Base-by-base conservation (phyloP, 2,113 vertebrate genomes). In the Columba livia region DNA sequence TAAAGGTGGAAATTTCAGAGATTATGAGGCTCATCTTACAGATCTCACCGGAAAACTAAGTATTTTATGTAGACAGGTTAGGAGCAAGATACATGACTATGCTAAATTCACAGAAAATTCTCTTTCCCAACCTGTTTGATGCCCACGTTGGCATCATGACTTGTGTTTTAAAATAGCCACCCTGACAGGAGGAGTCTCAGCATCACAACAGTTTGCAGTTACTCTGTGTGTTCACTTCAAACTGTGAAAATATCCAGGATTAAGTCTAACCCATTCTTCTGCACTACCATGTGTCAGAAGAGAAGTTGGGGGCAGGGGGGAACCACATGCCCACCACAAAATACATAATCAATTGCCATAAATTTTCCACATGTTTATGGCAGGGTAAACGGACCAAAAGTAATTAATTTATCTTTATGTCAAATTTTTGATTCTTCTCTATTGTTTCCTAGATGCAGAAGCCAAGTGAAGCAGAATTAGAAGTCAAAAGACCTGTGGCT, bases 31-130 rank as follows among this genome's bases (percentile, higher is more conserved):
- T 73, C 11, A 67, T 21, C 18, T 62, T 51, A 36, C n/a, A 54
- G 15, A 50, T 65, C 23, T 53, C 21, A 60, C 16, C 11, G 23
- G 36, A 56, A 60, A 72, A 17, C 44, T 4, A 75, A 16, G 2
- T 17, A 14, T 25, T 74, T 70, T 20, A 50, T 20, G 8, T 24
- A 28, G 42, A 26, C 10, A 61, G 11, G 9, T 47, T 47, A 29
- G 32, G 32, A 47, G 18, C 38, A 79, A 79, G 71, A 61, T 15
- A 66, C 4, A 29, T 0, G 0, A 29, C 19, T 16, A n/a, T 34
- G 10, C 14, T 10, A 50, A 50, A 16, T 64, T 60, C 38, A 50
- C 1, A 1, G 51, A 9, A 75, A 82, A 79, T 31, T 70, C 10
- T 70, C 53, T 54, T 66, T 67, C 47, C 34, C 73, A 74, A 15